These are phyloP conservation scores for Colletes gigas DNA, from an alignment of 1,140 invertebrate genomes.

Conservation along the genomic window DNA sequence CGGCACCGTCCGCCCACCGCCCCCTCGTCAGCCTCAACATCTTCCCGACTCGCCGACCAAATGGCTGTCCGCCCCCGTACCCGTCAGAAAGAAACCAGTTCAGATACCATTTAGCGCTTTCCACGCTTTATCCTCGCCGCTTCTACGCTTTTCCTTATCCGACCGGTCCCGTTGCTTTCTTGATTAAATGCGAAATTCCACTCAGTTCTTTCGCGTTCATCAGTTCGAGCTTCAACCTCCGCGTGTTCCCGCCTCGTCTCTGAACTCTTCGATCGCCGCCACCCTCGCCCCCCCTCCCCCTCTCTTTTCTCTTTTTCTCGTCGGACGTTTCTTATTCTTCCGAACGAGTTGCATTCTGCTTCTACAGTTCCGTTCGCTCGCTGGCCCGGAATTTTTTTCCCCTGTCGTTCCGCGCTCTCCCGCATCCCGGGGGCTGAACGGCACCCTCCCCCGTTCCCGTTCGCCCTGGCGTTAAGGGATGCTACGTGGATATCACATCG, in stretches of 20 bases:
- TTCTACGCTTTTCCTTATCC: constrained; percentile 36
- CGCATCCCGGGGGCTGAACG: constrained; percentile 3
- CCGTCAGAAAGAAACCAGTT: constrained; percentile 65
- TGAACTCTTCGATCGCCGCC: background rate
- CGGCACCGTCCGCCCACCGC: constrained; percentile 28
- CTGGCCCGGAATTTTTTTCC: background rate
- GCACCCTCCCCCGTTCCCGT: constrained; percentile 18
- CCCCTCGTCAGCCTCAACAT: constrained; percentile 55
- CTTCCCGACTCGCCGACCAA: constrained; percentile 60
- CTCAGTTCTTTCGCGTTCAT: constrained; percentile 68
- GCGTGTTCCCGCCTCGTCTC: constrained; percentile 1
- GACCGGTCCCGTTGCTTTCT: constrained; percentile 61
- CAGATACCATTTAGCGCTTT: constrained; percentile 66
- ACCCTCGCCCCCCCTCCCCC: constrained; percentile 10
- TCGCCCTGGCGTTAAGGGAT: background rate
- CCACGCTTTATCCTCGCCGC: constrained; percentile 52
- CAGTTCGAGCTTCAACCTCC: constrained; percentile 43
- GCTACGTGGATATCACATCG: constrained; percentile 66
- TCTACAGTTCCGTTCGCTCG: background rate
- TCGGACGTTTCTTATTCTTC: constrained; percentile 46
- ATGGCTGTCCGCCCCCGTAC: constrained; percentile 50
- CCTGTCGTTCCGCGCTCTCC: background rate
- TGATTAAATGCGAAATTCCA: constrained; percentile 75
- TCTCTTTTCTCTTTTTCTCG: constrained; percentile 14
- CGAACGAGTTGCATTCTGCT: constrained; percentile 45